Conservation (phyloP, 2,888 invertebrate genomes). For the Trachelus iudaicus region DNA sequence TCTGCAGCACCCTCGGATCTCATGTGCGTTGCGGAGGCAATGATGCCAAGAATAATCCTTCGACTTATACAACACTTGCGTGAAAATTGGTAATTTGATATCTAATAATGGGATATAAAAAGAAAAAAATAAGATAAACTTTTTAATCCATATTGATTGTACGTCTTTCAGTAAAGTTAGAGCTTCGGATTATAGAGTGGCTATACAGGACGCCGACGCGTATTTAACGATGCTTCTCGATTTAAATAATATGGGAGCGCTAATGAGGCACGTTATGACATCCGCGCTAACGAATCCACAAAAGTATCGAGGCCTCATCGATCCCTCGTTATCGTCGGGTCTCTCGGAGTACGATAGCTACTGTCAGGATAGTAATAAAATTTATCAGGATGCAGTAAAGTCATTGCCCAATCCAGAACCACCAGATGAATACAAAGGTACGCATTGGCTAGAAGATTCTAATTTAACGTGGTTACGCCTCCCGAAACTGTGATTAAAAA, state of each 20-base stretch:
- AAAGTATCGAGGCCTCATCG: conserved; percentile 59
- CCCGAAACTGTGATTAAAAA: not conserved
- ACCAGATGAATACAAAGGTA: conserved; percentile 78
- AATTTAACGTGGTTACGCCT: not conserved
- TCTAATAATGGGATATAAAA: conserved; percentile 13
- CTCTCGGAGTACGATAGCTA: conserved; percentile 79
- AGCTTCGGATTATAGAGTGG: conserved; percentile 73
- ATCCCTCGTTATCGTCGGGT: conserved; percentile 43
- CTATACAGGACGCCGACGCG: conserved; percentile 86
- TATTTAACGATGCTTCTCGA: conserved; percentile 93
- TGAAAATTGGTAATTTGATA: conserved; percentile 75
- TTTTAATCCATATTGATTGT: not conserved
- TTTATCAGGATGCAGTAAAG: conserved; percentile 85
- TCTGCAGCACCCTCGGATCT: conserved; percentile 86
- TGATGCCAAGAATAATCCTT: conserved; percentile 93
- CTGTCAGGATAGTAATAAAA: conserved; percentile 77
- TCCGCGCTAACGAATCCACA: conserved; percentile 89
- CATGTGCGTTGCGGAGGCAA: conserved; percentile 90
- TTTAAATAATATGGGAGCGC: conserved; percentile 95
- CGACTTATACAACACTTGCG: conserved; percentile 91
- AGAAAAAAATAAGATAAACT: not conserved
- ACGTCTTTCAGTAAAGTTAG: conserved; percentile 56
- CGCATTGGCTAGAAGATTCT: not conserved
- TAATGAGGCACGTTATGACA: conserved; percentile 95
- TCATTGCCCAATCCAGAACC: conserved; percentile 81